Evolutionary conservation across 2,797 vertebrate genomes (phyloP), one percentile per base, ranked within the genome.

Genomic region (Spatula versicolor): DNA sequence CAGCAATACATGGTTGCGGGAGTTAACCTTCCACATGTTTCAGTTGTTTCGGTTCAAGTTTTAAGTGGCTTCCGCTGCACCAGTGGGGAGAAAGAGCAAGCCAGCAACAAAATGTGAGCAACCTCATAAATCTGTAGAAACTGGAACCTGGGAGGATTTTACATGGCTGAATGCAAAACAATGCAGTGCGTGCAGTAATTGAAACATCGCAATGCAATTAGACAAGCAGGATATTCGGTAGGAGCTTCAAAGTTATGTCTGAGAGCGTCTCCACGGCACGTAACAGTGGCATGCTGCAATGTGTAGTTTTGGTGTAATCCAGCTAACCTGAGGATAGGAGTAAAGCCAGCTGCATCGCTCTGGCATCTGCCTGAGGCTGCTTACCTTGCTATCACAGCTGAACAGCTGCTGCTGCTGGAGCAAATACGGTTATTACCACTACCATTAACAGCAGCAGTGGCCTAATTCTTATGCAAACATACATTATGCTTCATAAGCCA

Each of bases 251-350:
- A 43, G 33, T 13, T 8, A 11, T 17, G 45, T 25, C 69, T 28
- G 17, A 54, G 73, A 37, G 41, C 1, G 0, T 22, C 64, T 52
- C 59, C 3, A 0, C 18, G 64, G 55, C 55, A n/a, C 0, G 2
- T 22, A 22, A n/a, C 1, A 3, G 55, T 10, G 59, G 66, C 54
- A 13, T 0, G 30, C n/a, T 30, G 31, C 39, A 31, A 14, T 0
- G 9, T 64, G 37, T 37, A 1, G 52, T 39, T 90, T 75, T 60
- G 54, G 35, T 31, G 12, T 45, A 60, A 25, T 25, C 23, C 60
- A 23, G 43, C 23, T 21, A 55, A 68, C 20, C 17, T 18, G 17
- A 52, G 56, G 52, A 55, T 8, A 59, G 67, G 7, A 60, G 17
- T 12, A 35, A 28, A 33, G 62, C 48, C 62, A 45, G 11, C 22